A percentile compares a stretch with the other conserved stretches of the same genome.
These are phyloP conservation scores for Tetrapedia diversipes DNA, from an alignment of 2,888 invertebrate species.

Conservation along the genomic window DNA sequence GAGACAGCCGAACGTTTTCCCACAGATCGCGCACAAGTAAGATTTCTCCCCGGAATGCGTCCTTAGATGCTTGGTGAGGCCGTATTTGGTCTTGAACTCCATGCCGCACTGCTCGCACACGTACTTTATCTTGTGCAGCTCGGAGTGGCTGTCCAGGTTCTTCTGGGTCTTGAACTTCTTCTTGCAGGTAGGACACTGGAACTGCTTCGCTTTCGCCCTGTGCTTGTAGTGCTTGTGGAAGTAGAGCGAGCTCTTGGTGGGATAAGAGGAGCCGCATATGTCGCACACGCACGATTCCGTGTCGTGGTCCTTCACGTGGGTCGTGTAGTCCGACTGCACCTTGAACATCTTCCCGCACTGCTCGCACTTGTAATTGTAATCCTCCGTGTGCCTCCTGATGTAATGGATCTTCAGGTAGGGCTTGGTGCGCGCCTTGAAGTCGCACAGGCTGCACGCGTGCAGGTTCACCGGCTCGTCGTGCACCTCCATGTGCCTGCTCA, in stretches of 20 bases:
- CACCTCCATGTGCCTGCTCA: constrained; percentile 77
- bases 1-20: constrained; percentile 77
- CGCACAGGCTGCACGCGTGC: constrained; percentile 74
- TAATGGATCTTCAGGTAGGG: constrained; percentile 78
- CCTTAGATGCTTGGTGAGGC: constrained; percentile 77
- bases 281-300: constrained; percentile 78
- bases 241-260: constrained; percentile 78
- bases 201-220: constrained; percentile 76
- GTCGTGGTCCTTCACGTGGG: constrained; percentile 83
- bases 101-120: constrained; percentile 79
- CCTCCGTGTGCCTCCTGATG: constrained; percentile 77
- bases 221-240: constrained; percentile 79
- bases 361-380: constrained; percentile 84
- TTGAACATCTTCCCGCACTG: constrained; percentile 85
- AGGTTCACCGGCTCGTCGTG: constrained; percentile 74
- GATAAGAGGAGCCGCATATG: constrained; percentile 77
- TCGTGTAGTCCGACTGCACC: constrained; percentile 83
- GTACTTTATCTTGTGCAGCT: constrained; percentile 77
- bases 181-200: constrained; percentile 74
- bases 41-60: constrained; percentile 78
- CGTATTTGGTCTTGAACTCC: constrained; percentile 79
- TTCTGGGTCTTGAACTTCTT: constrained; percentile 78
- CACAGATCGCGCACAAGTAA: constrained; percentile 77
- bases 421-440: constrained; percentile 77
- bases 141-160: constrained; percentile 74